phyloP scores from a whole-genome alignment of 1,140 invertebrate species.

The Cyrtorhinus lividipennis region DNA sequence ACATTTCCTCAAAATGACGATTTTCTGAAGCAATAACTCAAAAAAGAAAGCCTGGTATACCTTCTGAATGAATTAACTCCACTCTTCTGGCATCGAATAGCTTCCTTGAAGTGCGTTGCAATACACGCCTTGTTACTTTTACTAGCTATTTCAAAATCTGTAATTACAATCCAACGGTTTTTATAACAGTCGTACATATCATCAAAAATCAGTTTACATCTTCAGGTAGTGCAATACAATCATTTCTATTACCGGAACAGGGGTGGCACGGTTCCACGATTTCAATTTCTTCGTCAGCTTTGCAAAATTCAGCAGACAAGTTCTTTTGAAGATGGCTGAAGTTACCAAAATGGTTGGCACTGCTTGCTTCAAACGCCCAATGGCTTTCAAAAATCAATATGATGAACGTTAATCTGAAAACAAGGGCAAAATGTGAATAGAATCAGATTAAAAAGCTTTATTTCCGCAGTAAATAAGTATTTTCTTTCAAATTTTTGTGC shows the following conservation, averaged over 20 bases:
- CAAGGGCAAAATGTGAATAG: slow-evolving; percentile 21
- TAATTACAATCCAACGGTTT: slow-evolving; percentile 2
- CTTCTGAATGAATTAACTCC: slow-evolving; percentile 47
- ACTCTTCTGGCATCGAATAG: slow-evolving; percentile 38
- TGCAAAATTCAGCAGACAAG: slow-evolving; percentile 43
- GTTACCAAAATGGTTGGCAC: slow-evolving; percentile 35
- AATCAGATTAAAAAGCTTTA: too few relatives aligned
- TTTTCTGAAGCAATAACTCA: not conserved
- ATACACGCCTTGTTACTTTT: slow-evolving; percentile 52
- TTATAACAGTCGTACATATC: not conserved
- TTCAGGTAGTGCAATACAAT: too few relatives aligned
- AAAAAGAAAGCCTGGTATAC: too few relatives aligned
- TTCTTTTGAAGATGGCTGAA: slow-evolving; percentile 50
- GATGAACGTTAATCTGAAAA: slow-evolving; percentile 52
- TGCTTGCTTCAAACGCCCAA: slow-evolving; percentile 41
- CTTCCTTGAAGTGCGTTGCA: slow-evolving; percentile 26
- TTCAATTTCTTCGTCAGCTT: slow-evolving; percentile 48
- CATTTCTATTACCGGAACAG: slow-evolving; percentile 59
- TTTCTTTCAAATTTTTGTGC: too few relatives aligned
- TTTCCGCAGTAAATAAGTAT: too few relatives aligned
- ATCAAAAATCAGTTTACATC: not conserved
- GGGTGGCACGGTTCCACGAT: slow-evolving; percentile 60
- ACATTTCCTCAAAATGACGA: not conserved
- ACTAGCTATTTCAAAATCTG: slow-evolving; percentile 54
- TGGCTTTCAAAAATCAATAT: slow-evolving; percentile 64